Conservation (phyloP, 2,113 vertebrate genomes). For the Thamnaconus septentrionalis region DNA sequence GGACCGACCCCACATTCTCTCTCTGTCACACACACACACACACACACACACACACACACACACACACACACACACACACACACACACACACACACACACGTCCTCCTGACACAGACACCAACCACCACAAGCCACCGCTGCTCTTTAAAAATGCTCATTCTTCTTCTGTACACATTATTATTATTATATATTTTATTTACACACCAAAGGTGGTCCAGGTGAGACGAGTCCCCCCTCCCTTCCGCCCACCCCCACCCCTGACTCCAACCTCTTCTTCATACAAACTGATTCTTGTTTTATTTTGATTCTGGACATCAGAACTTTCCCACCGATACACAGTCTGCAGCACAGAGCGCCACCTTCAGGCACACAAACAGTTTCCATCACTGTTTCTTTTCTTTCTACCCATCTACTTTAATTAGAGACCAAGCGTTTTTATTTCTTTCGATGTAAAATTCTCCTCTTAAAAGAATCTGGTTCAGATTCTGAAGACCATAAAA, state of each 20-base stretch:
- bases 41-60: conserved; percentile 9
- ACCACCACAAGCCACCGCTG: conserved; percentile 47
- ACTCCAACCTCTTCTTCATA: too few species aligned
- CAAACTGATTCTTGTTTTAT: too few species aligned
- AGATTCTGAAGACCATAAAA: too few species aligned
- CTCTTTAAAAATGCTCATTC: conserved; percentile 71
- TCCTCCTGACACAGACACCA: conserved; percentile 39
- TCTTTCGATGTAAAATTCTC: too few species aligned
- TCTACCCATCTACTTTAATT: too few species aligned
- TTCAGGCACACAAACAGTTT: too few species aligned
- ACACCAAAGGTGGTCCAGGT: conserved; percentile 52
- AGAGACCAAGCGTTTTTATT: too few species aligned
- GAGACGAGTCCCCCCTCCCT: conserved; percentile 42
- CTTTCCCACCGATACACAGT: too few species aligned
- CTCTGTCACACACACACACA: neutral
- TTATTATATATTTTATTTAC: conserved; percentile 73
- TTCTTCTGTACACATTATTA: conserved; percentile 76
- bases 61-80: conserved; percentile 30
- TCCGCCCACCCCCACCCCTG: neutral
- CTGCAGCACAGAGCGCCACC: too few species aligned
- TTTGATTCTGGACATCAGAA: too few species aligned
- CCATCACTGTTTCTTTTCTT: too few species aligned
- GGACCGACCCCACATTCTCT: conserved; percentile 57
- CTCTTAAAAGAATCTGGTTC: too few species aligned
- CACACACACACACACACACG: conserved; percentile 17